These are phyloP conservation scores for Piprites chloris DNA, from an alignment of 2,113 vertebrate species.

Conservation along the genomic window DNA sequence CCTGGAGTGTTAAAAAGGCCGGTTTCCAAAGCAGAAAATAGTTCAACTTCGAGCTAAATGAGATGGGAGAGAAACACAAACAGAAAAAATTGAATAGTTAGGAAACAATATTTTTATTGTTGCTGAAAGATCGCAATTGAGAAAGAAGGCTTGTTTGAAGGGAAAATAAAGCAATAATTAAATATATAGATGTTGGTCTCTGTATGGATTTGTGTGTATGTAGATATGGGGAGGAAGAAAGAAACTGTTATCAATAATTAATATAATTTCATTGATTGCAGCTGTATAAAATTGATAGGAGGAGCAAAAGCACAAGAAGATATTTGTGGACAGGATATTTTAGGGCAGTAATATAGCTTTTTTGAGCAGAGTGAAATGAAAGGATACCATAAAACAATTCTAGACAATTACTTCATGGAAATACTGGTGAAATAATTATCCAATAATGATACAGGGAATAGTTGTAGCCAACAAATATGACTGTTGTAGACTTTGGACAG, in stretches of 20 bases:
- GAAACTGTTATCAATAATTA: not conserved
- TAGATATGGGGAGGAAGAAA: not conserved
- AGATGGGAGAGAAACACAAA: not conserved
- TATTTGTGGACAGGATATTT: not conserved
- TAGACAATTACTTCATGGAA: not conserved
- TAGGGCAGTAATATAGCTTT: not conserved
- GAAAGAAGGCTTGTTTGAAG: not conserved
- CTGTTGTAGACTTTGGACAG: not conserved
- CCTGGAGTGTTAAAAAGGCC: slow-evolving; percentile 21
- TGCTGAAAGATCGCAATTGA: not conserved
- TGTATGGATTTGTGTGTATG: not conserved
- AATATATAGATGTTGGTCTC: not conserved
- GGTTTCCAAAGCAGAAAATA: not conserved
- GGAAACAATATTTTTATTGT: not conserved
- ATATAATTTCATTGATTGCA: not conserved
- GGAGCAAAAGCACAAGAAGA: not conserved
- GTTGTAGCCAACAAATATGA: not conserved
- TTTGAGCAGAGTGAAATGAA: not conserved
- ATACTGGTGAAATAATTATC: not conserved
- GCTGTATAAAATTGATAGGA: not conserved
- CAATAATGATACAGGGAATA: not conserved
- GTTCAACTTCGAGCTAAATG: slow-evolving; percentile 1
- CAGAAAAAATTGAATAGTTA: not conserved
- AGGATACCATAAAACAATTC: not conserved
- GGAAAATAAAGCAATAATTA: not conserved